Conservation (phyloP, 2,797 vertebrate species). For the Hafferia zeledoni region DNA sequence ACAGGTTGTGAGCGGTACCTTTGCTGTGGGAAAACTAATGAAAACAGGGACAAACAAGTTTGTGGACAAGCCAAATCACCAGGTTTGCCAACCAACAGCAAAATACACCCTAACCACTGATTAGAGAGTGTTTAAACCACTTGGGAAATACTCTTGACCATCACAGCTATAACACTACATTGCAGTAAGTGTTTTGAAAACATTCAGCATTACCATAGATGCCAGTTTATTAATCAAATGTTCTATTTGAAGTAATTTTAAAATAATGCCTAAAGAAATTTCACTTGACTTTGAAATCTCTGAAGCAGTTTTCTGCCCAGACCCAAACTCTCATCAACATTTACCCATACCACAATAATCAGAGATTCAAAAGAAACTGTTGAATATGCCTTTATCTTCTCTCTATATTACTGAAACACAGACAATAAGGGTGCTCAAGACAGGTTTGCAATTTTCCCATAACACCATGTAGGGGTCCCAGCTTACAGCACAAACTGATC, state of each 20-base stretch:
- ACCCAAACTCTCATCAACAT: background rate
- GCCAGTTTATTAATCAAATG: background rate
- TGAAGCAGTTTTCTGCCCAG: background rate
- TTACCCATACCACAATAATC: background rate
- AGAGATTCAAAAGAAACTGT: background rate
- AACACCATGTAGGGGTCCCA: rapidly evolving
- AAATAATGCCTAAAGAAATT: background rate
- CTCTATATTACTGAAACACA: background rate
- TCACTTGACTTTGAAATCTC: background rate
- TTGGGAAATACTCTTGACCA: background rate
- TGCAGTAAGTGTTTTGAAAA: background rate
- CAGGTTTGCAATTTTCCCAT: background rate
- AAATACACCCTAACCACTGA: background rate
- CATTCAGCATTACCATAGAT: background rate
- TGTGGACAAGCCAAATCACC: background rate
- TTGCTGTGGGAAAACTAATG: background rate
- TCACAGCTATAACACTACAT: background rate
- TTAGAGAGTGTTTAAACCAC: background rate
- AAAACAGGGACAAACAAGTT: background rate
- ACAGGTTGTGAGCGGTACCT: background rate
- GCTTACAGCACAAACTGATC: background rate
- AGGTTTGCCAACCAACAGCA: background rate
- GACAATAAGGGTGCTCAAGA: background rate
- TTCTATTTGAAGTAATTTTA: background rate
- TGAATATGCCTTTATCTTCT: background rate